phyloP scores from a whole-genome alignment of 2,797 vertebrate genomes.

The Anas bahamensis region DNA sequence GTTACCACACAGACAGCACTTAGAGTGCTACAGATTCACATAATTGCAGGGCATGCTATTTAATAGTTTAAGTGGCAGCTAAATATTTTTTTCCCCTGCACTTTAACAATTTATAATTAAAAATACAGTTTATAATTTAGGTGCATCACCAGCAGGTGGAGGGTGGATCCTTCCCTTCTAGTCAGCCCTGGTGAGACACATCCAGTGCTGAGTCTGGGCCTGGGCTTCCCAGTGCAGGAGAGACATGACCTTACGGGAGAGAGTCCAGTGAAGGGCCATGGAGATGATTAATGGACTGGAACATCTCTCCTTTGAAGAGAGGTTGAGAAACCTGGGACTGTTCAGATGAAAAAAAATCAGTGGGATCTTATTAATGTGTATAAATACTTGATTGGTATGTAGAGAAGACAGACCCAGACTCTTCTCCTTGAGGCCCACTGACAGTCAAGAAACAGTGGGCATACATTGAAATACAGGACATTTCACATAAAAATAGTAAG shows the following conservation, averaged over 20 bases:
- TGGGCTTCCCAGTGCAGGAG: neutral
- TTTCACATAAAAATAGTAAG: neutral
- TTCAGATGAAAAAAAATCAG: neutral
- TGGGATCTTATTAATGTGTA: neutral
- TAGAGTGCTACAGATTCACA: neutral
- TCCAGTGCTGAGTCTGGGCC: neutral
- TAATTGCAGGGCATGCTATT: neutral
- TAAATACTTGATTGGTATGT: neutral
- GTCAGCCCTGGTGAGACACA: neutral
- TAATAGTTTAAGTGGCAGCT: neutral
- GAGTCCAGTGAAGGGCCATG: neutral
- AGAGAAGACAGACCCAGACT: neutral
- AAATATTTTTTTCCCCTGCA: neutral
- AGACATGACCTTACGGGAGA: fast-evolving
- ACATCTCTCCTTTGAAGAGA: neutral
- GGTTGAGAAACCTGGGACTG: neutral
- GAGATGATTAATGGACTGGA: neutral
- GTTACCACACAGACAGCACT: neutral
- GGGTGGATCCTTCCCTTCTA: neutral
- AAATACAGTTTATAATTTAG: neutral
- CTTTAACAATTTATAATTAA: neutral
- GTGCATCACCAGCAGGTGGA: neutral
- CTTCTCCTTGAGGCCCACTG: neutral
- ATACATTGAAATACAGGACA: neutral
- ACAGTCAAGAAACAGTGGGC: neutral